phyloP scores from a whole-genome alignment of 2,113 vertebrate species.

The Oreamnos americanus region DNA sequence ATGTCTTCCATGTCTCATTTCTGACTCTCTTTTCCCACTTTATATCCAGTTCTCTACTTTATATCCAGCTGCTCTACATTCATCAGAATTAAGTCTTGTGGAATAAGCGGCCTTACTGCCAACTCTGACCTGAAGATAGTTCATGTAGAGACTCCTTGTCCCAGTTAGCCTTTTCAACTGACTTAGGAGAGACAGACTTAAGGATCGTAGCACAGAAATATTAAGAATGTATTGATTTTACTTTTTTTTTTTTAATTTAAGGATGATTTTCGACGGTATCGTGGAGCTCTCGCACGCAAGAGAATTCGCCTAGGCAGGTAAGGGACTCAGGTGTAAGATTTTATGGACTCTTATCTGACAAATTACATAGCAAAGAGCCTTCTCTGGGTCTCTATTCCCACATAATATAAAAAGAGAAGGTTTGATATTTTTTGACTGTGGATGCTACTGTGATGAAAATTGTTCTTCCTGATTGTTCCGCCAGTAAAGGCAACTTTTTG shows the following conservation, averaged over 20 bases:
- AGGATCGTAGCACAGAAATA: neutral
- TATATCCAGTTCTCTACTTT: no score
- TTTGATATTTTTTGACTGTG: neutral
- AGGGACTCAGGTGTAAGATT: neutral
- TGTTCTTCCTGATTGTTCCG: neutral
- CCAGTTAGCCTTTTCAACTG: neutral
- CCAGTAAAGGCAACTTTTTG: neutral
- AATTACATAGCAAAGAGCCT: neutral
- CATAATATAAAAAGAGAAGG: neutral
- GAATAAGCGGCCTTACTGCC: no score
- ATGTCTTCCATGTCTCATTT: neutral
- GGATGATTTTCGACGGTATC: slow-evolving; percentile 81
- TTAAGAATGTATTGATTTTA: neutral
- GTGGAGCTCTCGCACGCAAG: slow-evolving; percentile 79
- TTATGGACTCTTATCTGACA: neutral
- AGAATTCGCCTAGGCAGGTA: slow-evolving; percentile 84
- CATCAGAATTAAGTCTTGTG: neutral
- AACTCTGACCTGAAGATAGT: neutral
- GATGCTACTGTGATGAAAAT: neutral
- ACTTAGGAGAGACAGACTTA: neutral
- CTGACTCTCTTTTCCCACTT: neutral
- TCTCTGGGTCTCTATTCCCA: neutral
- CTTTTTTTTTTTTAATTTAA: slow-evolving; percentile 49
- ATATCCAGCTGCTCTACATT: neutral
- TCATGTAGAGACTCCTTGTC: accelerated